A percentile compares a stretch with the other conserved stretches of the same genome.
phyloP scores from a whole-genome alignment of 2,113 vertebrate species.

The Hyaena hyaena region DNA sequence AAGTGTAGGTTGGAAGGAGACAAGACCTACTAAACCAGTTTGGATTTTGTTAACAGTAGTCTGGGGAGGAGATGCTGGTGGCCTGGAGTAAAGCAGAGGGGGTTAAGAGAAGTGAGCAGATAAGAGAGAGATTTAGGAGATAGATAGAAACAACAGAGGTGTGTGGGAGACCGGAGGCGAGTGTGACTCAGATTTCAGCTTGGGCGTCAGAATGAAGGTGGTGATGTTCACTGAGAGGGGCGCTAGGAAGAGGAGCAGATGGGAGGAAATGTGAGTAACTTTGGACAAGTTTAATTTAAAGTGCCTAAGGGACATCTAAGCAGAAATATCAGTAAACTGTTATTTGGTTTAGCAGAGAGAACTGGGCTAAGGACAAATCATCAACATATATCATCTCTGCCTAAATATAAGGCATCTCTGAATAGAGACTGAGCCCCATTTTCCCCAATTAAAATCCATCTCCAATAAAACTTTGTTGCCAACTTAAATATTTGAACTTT shows the following conservation, averaged over 20 bases:
- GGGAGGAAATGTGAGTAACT: slow-evolving; percentile 5
- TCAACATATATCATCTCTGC: neutral
- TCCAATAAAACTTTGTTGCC: neutral
- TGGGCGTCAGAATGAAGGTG: neutral
- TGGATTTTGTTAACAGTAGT: slow-evolving; percentile 46
- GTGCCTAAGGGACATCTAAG: neutral
- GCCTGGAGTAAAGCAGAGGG: slow-evolving; percentile 13
- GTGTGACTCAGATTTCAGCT: slow-evolving; percentile 42
- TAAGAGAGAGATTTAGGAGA: slow-evolving; percentile 46
- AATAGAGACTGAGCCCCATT: neutral
- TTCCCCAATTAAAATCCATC: slow-evolving; percentile 37
- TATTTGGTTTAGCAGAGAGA: neutral
- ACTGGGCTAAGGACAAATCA: neutral
- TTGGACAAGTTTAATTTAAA: slow-evolving; percentile 13
- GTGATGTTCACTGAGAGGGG: neutral
- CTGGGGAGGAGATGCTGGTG: neutral
- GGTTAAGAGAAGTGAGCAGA: slow-evolving; percentile 21
- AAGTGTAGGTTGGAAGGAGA: neutral
- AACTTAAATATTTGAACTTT: slow-evolving; percentile 31
- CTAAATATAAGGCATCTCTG: neutral
- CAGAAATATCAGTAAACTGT: slow-evolving; percentile 26
- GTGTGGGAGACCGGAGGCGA: neutral
- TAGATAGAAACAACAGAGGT: neutral
- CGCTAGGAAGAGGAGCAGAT: neutral
- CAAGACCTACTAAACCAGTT: slow-evolving; percentile 7